Conservation (phyloP, 1,140 invertebrate genomes). For the Eumeta japonica region DNA sequence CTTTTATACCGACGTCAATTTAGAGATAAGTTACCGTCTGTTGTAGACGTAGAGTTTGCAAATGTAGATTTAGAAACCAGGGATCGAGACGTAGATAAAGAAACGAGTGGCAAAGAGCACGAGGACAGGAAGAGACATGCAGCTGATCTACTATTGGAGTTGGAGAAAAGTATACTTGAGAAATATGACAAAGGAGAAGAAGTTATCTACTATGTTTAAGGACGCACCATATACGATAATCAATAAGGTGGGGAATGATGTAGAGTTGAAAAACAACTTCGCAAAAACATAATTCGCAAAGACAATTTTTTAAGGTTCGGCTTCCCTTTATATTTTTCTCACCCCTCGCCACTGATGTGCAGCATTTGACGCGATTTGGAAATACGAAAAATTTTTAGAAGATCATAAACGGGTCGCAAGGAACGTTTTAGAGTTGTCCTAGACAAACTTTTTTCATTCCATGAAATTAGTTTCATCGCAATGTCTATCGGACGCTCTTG, state of each 20-base stretch:
- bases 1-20: constrained; percentile 4
- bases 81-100: not conserved
- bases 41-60: constrained; percentile 2
- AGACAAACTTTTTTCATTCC: too few species aligned
- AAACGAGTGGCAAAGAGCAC: constrained; percentile 1
- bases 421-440: too few species aligned
- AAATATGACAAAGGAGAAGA: not conserved
- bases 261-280: not conserved
- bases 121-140: constrained; percentile 1
- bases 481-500: too few species aligned
- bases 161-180: not conserved
- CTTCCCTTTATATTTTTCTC: too few species aligned
- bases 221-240: constrained; percentile 2
- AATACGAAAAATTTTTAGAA: too few species aligned
- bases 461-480: too few species aligned
- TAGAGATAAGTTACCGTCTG: constrained; percentile 3
- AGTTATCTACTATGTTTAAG: not conserved
- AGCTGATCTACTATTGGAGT: not conserved
- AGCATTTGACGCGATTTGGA: too few species aligned
- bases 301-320: too few species aligned
- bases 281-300: too few species aligned
- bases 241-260: constrained; percentile 1
- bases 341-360: too few species aligned
- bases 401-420: too few species aligned
- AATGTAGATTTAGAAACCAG: constrained; percentile 1